These are phyloP conservation scores for Prunella himalayana DNA, from an alignment of 2,113 vertebrate genomes.

Conservation along the genomic window DNA sequence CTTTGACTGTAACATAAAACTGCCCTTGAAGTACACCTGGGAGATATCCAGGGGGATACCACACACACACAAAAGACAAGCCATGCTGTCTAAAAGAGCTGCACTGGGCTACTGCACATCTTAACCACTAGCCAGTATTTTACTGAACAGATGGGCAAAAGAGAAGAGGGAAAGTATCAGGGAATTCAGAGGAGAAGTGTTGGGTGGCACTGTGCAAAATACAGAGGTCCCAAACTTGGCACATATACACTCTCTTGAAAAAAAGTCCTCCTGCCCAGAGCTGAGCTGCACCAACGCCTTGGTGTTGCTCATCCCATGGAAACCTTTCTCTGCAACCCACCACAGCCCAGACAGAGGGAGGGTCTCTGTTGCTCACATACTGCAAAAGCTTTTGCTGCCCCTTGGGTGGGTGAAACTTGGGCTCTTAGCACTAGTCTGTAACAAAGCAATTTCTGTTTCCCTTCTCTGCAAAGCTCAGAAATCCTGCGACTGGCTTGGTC, in stretches of 20 bases:
- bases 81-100: neutral
- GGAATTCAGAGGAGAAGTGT: neutral
- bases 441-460: neutral
- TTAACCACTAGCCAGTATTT: neutral
- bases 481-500: neutral
- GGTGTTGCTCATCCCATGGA: neutral
- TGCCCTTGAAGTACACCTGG: constrained; percentile 14
- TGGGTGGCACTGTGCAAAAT: neutral
- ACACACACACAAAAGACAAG: neutral
- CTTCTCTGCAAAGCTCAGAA: neutral
- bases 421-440: neutral
- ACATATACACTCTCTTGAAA: neutral
- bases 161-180: neutral
- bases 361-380: neutral
- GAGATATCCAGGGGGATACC: neutral
- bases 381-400: neutral
- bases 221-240: neutral
- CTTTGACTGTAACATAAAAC: neutral
- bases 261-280: neutral
- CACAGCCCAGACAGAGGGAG: neutral
- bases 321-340: neutral
- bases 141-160: neutral
- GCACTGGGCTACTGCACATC: neutral
- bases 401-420: neutral
- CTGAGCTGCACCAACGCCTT: neutral